phyloP scores from a whole-genome alignment of 2,113 vertebrate genomes.

The Spea multiplicata region DNA sequence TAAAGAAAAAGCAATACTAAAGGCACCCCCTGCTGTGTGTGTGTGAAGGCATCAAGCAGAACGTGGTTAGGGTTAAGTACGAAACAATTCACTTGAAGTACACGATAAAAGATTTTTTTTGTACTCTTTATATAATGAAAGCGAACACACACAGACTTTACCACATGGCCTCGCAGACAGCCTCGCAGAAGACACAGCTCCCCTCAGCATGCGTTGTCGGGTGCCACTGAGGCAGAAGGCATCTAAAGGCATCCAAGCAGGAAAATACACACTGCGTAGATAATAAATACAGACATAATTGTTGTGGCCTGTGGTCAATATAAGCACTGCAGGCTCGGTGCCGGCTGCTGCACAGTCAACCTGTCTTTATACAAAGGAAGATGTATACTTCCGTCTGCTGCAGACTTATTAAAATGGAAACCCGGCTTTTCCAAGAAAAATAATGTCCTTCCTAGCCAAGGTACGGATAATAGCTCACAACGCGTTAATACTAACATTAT shows the following conservation, averaged over 20 bases:
- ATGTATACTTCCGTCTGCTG: slow-evolving; percentile 36
- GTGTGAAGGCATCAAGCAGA: too few relatives aligned
- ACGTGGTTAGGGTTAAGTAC: too few relatives aligned
- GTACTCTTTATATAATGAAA: background rate
- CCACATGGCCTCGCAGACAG: slow-evolving; percentile 30
- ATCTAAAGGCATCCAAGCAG: slow-evolving; percentile 43
- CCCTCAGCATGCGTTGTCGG: slow-evolving; percentile 34
- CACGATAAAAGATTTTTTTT: too few relatives aligned
- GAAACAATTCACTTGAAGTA: too few relatives aligned
- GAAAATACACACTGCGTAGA: slow-evolving; percentile 42
- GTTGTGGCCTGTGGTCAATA: slow-evolving; percentile 46
- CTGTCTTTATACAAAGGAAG: slow-evolving; percentile 40
- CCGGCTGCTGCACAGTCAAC: slow-evolving; percentile 31
- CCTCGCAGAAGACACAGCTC: slow-evolving; percentile 31
- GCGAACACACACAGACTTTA: slow-evolving; percentile 27
- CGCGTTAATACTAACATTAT: slow-evolving; percentile 6
- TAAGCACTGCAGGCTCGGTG: slow-evolving; percentile 30
- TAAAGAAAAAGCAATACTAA: too few relatives aligned
- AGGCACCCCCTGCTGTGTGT: too few relatives aligned
- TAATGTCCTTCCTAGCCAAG: slow-evolving; percentile 17
- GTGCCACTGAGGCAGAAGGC: slow-evolving; percentile 38
- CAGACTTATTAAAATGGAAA: slow-evolving; percentile 10
- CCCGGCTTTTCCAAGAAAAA: background rate
- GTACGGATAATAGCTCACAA: slow-evolving; percentile 14
- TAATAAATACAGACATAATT: slow-evolving; percentile 50